Evolutionary conservation across 1,140 invertebrate genomes (phyloP).

Genomic region (Hypsibius dujardini): DNA sequence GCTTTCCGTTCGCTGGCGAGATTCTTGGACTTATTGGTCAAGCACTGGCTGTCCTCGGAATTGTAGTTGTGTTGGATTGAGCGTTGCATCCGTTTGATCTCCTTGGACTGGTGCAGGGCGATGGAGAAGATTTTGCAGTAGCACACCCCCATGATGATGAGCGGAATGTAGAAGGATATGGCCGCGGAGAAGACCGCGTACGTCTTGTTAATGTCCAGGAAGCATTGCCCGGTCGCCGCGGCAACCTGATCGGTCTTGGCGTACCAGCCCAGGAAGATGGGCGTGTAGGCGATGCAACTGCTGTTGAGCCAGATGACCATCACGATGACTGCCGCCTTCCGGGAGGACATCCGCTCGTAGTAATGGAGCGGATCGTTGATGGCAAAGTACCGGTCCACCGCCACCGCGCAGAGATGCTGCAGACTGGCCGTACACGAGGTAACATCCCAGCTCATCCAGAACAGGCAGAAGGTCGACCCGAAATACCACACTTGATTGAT

Average conservation of each 20-base stretch:
- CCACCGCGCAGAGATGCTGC: slow-evolving; percentile 72
- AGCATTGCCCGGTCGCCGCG: slow-evolving; percentile 37
- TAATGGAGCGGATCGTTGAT: slow-evolving; percentile 78
- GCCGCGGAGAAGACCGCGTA: slow-evolving; percentile 53
- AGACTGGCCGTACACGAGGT: slow-evolving; percentile 59
- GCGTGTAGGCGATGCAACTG: slow-evolving; percentile 68
- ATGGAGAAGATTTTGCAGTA: slow-evolving; percentile 67
- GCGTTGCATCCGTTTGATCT: slow-evolving; percentile 27
- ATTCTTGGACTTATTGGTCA: slow-evolving; percentile 26
- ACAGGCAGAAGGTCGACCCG: slow-evolving; percentile 59
- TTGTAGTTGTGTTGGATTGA: slow-evolving; percentile 24
- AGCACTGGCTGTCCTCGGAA: slow-evolving; percentile 24
- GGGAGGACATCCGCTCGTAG: slow-evolving; percentile 62
- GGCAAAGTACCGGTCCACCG: slow-evolving; percentile 68
- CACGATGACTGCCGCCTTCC: slow-evolving; percentile 63
- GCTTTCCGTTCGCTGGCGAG: slow-evolving; percentile 65
- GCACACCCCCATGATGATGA: slow-evolving; percentile 68
- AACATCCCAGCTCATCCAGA: slow-evolving; percentile 34
- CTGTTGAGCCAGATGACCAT: slow-evolving; percentile 71
- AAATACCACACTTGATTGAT: slow-evolving; percentile 47
- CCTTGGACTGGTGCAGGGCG: slow-evolving; percentile 27
- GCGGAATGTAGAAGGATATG: slow-evolving; percentile 70
- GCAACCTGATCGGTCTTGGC: slow-evolving; percentile 38
- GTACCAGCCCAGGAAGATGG: slow-evolving; percentile 69
- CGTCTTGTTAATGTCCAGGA: slow-evolving; percentile 52